Conservation (phyloP, 2,113 vertebrate species). For the Parotia lawesii region DNA sequence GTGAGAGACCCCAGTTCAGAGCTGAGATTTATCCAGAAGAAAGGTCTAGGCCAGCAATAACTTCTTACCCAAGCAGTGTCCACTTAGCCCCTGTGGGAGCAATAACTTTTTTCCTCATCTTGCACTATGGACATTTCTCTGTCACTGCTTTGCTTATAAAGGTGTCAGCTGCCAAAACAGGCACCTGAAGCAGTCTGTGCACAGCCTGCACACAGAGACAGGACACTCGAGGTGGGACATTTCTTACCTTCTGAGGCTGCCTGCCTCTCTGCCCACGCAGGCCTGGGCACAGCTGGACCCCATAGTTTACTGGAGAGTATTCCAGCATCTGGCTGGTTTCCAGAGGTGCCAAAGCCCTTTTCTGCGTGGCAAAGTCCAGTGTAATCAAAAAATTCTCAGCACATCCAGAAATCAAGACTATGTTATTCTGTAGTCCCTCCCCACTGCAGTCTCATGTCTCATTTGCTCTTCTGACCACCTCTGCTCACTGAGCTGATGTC, state of each 20-base stretch:
- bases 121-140: background rate
- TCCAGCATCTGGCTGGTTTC: background rate
- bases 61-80: background rate
- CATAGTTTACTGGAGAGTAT: fast-evolving
- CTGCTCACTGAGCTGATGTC: background rate
- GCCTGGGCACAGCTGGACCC: background rate
- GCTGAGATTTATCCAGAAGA: background rate
- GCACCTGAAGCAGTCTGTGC: background rate
- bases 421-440: background rate
- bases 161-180: background rate
- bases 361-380: background rate
- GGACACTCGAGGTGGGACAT: background rate
- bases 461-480: background rate
- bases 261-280: fast-evolving
- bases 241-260: background rate
- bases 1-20: background rate
- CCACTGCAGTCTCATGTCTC: background rate
- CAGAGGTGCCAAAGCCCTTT: background rate
- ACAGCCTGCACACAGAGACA: background rate
- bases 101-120: background rate
- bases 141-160: background rate
- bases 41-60: background rate
- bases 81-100: background rate
- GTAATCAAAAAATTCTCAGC: background rate
- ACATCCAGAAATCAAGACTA: background rate